Evolutionary conservation across 2,113 vertebrate genomes (phyloP).

Genomic region (Pica pica): DNA sequence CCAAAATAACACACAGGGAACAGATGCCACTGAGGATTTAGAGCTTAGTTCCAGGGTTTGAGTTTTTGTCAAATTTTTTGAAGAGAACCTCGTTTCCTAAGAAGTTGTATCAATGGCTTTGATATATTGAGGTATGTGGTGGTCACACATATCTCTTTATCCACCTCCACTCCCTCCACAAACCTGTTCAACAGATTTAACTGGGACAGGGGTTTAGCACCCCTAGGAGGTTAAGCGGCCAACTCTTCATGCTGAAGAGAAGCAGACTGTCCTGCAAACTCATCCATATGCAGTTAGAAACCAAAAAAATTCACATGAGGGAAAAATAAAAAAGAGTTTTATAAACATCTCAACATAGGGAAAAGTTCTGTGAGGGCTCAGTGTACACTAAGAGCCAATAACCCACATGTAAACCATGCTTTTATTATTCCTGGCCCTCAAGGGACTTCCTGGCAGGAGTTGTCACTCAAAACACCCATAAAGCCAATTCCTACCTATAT

Average conservation of each 20-base stretch:
- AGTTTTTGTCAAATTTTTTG: not conserved
- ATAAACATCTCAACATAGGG: not conserved
- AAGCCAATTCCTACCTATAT: not conserved
- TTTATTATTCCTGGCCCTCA: not conserved
- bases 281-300: not conserved
- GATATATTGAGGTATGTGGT: not conserved
- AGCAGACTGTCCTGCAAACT: not conserved
- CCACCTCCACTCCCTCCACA: not conserved
- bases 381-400: not conserved
- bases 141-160: not conserved
- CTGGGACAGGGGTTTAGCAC: not conserved
- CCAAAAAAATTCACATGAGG: not conserved
- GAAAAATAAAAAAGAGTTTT: not conserved
- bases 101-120: not conserved
- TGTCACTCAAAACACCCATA: not conserved
- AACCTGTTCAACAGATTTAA: not conserved
- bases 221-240: not conserved
- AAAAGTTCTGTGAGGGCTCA: not conserved
- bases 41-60: not conserved
- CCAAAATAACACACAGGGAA: not conserved
- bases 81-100: not conserved
- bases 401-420: accelerated
- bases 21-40: not conserved
- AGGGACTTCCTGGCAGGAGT: too few species aligned
- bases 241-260: not conserved